A percentile compares a stretch with the other conserved stretches of the same genome.
Evolutionary conservation across 2,113 vertebrate genomes (phyloP).

Genomic region (Gila orcuttii): DNA sequence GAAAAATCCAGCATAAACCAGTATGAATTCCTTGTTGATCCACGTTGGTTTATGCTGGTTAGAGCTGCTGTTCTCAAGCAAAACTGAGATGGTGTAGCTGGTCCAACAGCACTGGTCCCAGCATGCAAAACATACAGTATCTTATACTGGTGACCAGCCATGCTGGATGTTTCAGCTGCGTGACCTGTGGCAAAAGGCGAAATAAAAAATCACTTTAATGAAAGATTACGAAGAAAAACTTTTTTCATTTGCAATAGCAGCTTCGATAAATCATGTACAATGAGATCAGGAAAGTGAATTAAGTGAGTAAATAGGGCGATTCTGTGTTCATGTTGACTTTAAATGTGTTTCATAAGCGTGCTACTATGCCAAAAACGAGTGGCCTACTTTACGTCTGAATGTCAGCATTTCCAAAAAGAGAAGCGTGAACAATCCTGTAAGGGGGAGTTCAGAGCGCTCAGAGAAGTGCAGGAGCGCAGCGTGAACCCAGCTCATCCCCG

Average conservation of each 20-base stretch:
- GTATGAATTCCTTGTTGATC: too few species aligned
- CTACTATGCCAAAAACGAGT: constrained; percentile 35
- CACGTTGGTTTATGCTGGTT: too few species aligned
- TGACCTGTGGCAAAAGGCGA: background rate
- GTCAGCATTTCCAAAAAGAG: constrained; percentile 45
- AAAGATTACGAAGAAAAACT: background rate
- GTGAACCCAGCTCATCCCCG: constrained; percentile 54
- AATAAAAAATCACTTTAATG: background rate
- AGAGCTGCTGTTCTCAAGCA: too few species aligned
- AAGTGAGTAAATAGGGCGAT: background rate
- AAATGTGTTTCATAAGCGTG: constrained; percentile 10
- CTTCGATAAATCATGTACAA: background rate
- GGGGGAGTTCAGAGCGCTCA: constrained; percentile 48
- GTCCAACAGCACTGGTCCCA: too few species aligned
- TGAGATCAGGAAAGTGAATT: background rate
- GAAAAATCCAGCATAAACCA: too few species aligned
- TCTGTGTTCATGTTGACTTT: constrained; percentile 2
- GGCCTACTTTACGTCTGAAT: constrained; percentile 53
- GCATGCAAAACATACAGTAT: too few species aligned
- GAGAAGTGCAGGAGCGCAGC: constrained; percentile 50
- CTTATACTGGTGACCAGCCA: too few species aligned
- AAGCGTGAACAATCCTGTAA: constrained; percentile 46
- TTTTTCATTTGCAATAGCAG: background rate
- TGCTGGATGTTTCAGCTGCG: background rate
- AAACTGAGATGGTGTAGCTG: too few species aligned